Percentiles rank a stretch among this genome's conserved stretches.
phyloP scores from a whole-genome alignment of 2,113 vertebrate genomes.

The Sminthopsis crassicaudata region DNA sequence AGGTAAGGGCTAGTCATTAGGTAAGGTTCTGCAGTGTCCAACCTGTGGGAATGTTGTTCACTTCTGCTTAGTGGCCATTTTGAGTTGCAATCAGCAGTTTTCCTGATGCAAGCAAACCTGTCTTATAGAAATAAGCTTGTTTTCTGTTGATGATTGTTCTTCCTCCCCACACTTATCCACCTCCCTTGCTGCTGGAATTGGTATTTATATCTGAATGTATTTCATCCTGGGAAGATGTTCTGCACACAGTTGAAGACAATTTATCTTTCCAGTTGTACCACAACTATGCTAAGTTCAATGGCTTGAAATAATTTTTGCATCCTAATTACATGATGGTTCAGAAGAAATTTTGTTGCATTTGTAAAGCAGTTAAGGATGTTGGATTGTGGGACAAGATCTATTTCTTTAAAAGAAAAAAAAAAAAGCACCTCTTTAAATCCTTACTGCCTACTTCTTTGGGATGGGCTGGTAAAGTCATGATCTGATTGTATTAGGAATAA shows the following conservation, averaged over 20 bases:
- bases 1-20: slow-evolving; percentile 88
- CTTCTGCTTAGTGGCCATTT: slow-evolving; percentile 70
- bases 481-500: not conserved
- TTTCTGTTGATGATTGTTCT: slow-evolving; percentile 30
- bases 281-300: slow-evolving; percentile 6
- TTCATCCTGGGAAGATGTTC: not conserved
- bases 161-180: not conserved
- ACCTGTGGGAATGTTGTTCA: slow-evolving; percentile 70
- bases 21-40: slow-evolving; percentile 79
- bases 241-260: not conserved
- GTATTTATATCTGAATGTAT: not conserved
- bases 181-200: not conserved
- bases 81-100: slow-evolving; percentile 53
- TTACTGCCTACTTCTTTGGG: slow-evolving; percentile 32
- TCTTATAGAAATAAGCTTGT: slow-evolving; percentile 11
- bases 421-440: not conserved
- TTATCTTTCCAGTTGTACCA: not conserved
- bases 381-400: slow-evolving; percentile 34
- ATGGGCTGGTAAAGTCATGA: not conserved
- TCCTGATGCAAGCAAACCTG: slow-evolving; percentile 36
- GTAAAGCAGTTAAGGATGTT: slow-evolving; percentile 52
- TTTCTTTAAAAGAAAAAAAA: not conserved
- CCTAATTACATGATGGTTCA: not conserved
- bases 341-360: slow-evolving; percentile 25
- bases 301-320: not conserved